Percentiles rank a stretch among this genome's conserved stretches.
These are phyloP conservation scores for Aphis craccivora DNA, from an alignment of 1,140 invertebrate species.

Conservation along the genomic window DNA sequence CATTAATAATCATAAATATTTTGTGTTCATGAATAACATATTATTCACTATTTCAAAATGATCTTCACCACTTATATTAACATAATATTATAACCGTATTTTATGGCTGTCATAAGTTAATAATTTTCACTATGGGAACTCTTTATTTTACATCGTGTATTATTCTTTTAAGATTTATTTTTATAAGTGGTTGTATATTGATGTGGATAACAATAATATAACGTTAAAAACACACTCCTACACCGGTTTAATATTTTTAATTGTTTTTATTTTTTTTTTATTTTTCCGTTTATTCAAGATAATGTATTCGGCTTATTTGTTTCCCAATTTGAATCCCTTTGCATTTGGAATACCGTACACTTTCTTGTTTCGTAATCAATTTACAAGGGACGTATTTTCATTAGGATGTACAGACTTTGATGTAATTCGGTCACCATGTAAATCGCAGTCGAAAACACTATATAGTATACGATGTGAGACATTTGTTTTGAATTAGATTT, in stretches of 20 bases:
- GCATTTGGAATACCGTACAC: neutral
- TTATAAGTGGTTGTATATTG: neutral
- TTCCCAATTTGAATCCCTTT: conserved; percentile 19
- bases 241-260: neutral
- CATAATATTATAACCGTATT: neutral
- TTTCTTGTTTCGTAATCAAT: conserved; percentile 44
- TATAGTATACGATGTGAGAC: neutral
- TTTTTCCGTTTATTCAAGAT: neutral
- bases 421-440: conserved; percentile 35
- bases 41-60: neutral
- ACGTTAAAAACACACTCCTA: neutral
- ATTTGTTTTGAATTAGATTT: conserved; percentile 40
- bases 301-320: neutral
- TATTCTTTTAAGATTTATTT: neutral
- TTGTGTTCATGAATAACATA: neutral
- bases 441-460: neutral
- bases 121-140: neutral
- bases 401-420: conserved; percentile 24
- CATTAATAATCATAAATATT: neutral
- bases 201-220: neutral
- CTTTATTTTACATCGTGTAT: neutral
- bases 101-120: neutral
- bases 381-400: conserved; percentile 43
- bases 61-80: neutral
- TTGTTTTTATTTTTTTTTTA: neutral